These are phyloP conservation scores for Malurus splendens DNA, from an alignment of 2,797 vertebrate genomes.

Conservation along the genomic window DNA sequence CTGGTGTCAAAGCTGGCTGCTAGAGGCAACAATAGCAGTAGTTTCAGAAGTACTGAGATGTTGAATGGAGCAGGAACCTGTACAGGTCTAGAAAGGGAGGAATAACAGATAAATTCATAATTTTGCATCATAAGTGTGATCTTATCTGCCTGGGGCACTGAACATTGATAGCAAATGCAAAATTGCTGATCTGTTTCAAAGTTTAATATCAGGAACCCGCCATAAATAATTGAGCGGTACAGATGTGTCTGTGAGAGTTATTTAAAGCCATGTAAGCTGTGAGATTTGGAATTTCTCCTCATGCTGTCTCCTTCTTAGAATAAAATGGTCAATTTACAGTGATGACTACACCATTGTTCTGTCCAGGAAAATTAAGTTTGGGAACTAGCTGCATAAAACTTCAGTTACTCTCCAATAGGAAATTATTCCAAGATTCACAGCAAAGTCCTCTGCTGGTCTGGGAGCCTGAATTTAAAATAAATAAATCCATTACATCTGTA, in stretches of 20 bases:
- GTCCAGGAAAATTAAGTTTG: slow-evolving; percentile 24
- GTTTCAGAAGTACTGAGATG: neutral
- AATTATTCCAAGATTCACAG: slow-evolving; percentile 35
- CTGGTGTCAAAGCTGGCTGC: neutral
- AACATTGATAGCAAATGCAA: neutral
- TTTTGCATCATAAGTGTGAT: neutral
- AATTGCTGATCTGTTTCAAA: neutral
- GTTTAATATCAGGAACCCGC: neutral
- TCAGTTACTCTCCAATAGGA: slow-evolving; percentile 23
- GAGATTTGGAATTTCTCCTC: neutral
- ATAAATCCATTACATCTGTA: slow-evolving; percentile 54
- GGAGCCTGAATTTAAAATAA: slow-evolving; percentile 28
- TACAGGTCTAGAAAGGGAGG: neutral
- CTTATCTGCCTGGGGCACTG: neutral
- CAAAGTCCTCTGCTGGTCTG: slow-evolving; percentile 20
- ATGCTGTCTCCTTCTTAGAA: slow-evolving; percentile 6
- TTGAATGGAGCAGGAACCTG: neutral
- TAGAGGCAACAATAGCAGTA: neutral
- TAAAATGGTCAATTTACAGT: neutral
- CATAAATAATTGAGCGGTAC: neutral
- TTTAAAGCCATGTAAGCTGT: neutral
- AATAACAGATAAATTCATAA: neutral
- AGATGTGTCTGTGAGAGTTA: neutral
- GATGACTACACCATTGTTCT: neutral
- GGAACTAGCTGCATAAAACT: slow-evolving; percentile 7